Percentiles rank a stretch among this genome's conserved stretches.
Evolutionary conservation across 2,797 vertebrate species (phyloP).

Genomic region (Ceyx erithaca): DNA sequence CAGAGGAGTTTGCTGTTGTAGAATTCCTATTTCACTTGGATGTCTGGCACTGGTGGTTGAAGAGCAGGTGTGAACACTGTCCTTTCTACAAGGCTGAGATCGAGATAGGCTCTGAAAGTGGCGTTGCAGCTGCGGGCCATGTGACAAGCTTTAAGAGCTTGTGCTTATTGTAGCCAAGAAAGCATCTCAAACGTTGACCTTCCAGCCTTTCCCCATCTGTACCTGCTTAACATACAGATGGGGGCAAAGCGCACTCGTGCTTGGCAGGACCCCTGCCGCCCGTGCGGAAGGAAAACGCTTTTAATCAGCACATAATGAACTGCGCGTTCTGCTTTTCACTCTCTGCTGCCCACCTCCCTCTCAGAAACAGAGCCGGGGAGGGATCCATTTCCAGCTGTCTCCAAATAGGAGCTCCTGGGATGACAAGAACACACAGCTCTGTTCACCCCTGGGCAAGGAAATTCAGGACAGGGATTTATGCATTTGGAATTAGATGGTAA

Average conservation of each 20-base stretch:
- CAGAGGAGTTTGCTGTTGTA: neutral
- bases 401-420: neutral
- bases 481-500: neutral
- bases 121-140: constrained; percentile 1
- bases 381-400: neutral
- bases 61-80: neutral
- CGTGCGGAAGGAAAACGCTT: neutral
- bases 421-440: neutral
- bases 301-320: constrained; percentile 3
- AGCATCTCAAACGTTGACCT: constrained; percentile 21
- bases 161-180: neutral
- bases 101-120: neutral
- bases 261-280: constrained; percentile 3
- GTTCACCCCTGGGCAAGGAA: neutral
- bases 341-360: neutral
- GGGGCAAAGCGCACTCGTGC: neutral
- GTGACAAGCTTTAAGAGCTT: neutral
- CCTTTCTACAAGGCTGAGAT: neutral
- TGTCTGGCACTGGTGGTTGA: neutral
- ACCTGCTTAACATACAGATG: constrained; percentile 36
- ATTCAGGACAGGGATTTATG: neutral
- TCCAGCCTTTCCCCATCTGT: constrained; percentile 43
- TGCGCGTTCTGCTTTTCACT: neutral
- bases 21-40: neutral
- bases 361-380: neutral